A percentile compares a stretch with the other conserved stretches of the same genome.
Evolutionary conservation across 2,888 invertebrate species (phyloP).

Genomic region (Ochropacha duplaris): DNA sequence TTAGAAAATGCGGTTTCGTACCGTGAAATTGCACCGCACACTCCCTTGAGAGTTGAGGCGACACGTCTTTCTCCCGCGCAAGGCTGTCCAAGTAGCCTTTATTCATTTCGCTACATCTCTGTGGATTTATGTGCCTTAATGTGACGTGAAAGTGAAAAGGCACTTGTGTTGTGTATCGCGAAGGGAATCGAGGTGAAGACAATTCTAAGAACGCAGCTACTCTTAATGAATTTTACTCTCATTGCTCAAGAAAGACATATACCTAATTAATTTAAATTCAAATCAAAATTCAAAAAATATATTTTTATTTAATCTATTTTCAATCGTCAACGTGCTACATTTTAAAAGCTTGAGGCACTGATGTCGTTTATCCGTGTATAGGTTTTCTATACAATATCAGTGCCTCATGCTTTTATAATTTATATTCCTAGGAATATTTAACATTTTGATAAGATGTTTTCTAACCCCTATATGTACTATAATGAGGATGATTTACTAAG

Average conservation of each 20-base stretch:
- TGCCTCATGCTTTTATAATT: too few relatives aligned
- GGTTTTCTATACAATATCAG: too few relatives aligned
- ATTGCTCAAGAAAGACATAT: neutral
- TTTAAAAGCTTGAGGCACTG: too few relatives aligned
- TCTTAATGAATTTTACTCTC: neutral
- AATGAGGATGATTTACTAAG: too few relatives aligned
- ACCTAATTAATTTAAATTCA: too few relatives aligned
- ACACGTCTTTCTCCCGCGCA: conserved; percentile 31
- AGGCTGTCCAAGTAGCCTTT: conserved; percentile 36
- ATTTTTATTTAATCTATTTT: too few relatives aligned
- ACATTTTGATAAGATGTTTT: too few relatives aligned
- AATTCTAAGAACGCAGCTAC: neutral
- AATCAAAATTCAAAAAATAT: too few relatives aligned
- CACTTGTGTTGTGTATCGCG: conserved; percentile 1
- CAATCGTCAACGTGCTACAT: too few relatives aligned
- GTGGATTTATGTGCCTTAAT: conserved; percentile 15
- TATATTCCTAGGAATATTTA: too few relatives aligned
- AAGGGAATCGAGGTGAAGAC: neutral
- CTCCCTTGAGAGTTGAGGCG: conserved; percentile 29
- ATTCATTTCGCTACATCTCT: conserved; percentile 35
- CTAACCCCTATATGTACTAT: too few relatives aligned
- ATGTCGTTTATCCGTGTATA: too few relatives aligned
- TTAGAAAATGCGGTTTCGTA: conserved; percentile 23
- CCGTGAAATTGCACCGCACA: conserved; percentile 43
- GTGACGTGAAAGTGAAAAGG: conserved; percentile 1